Evolutionary conservation across 2,113 vertebrate species (phyloP).

Genomic region (Athene noctua): DNA sequence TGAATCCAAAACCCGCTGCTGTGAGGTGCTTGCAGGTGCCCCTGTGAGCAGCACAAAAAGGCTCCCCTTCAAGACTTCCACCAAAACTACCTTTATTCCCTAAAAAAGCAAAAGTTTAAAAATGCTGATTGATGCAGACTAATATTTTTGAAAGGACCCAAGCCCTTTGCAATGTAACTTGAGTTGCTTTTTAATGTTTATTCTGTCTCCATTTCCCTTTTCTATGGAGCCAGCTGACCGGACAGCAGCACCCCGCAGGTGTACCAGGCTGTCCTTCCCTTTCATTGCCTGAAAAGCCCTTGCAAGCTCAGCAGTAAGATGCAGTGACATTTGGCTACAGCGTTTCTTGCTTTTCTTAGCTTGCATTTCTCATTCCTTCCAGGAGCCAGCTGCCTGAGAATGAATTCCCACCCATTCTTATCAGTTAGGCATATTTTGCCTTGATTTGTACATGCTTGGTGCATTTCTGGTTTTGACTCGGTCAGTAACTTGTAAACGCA

Average conservation of each 20-base stretch:
- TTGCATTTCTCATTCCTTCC: not conserved
- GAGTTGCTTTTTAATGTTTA: not conserved
- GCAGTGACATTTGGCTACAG: not conserved
- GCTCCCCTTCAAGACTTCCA: not conserved
- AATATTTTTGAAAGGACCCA: not conserved
- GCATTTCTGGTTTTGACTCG: not conserved
- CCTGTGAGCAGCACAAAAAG: not conserved
- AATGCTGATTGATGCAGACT: not conserved
- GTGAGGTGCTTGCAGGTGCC: not conserved
- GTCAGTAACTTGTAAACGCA: not conserved
- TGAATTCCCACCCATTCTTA: not conserved
- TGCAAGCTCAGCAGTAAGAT: slow-evolving; percentile 1
- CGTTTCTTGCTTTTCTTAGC: not conserved
- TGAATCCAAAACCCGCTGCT: not conserved
- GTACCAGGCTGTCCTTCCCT: slow-evolving; percentile 2
- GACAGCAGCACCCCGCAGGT: slow-evolving; percentile 2
- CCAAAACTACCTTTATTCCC: not conserved
- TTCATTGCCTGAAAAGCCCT: slow-evolving; percentile 12
- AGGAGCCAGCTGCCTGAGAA: not conserved
- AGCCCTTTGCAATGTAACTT: not conserved
- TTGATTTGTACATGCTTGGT: not conserved
- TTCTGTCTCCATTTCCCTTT: not conserved
- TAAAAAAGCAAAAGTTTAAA: not conserved
- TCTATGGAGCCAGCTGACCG: not conserved
- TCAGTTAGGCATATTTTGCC: not conserved